A percentile compares a stretch with the other conserved stretches of the same genome.
These are phyloP conservation scores for Dreissena rostriformis DNA, from an alignment of 1,140 invertebrate species.

Conservation along the genomic window DNA sequence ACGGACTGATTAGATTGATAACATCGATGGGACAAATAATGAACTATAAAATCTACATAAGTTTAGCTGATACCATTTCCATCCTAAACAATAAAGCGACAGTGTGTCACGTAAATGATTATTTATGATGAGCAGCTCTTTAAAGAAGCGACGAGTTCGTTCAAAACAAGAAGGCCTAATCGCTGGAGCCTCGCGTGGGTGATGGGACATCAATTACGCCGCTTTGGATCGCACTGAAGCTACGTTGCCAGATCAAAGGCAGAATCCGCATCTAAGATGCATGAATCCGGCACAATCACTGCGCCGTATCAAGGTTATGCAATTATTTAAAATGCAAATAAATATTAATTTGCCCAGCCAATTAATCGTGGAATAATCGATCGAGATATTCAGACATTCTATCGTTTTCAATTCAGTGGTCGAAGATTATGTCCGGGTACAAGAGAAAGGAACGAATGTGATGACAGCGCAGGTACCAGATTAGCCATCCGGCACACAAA, in stretches of 20 bases:
- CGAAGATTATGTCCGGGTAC: too few species aligned
- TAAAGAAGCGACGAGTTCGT: slow-evolving; percentile 31
- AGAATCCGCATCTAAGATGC: slow-evolving; percentile 17
- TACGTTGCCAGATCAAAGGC: slow-evolving; percentile 41
- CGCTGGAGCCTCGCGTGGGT: slow-evolving; percentile 13
- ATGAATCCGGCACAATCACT: slow-evolving; percentile 23
- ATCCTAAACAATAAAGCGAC: slow-evolving; percentile 39
- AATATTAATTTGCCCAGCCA: background rate
- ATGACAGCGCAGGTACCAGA: too few species aligned
- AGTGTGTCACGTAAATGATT: slow-evolving; percentile 56
- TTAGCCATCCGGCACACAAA: too few species aligned
- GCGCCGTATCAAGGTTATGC: slow-evolving; percentile 14
- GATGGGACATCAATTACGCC: slow-evolving; percentile 35
- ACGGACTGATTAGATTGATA: slow-evolving; percentile 52
- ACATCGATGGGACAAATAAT: slow-evolving; percentile 46
- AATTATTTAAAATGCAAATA: slow-evolving; percentile 31
- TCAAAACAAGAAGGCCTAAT: slow-evolving; percentile 21
- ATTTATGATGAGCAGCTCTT: slow-evolving; percentile 43
- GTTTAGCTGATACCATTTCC: slow-evolving; percentile 44
- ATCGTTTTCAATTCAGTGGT: too few species aligned
- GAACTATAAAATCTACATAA: slow-evolving; percentile 61
- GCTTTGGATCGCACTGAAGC: slow-evolving; percentile 30
- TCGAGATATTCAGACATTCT: too few species aligned
- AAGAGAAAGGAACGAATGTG: too few species aligned
- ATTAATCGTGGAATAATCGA: too few species aligned